Conservation (phyloP, 1,140 invertebrate genomes). For the Bombus vancouverensis region DNA sequence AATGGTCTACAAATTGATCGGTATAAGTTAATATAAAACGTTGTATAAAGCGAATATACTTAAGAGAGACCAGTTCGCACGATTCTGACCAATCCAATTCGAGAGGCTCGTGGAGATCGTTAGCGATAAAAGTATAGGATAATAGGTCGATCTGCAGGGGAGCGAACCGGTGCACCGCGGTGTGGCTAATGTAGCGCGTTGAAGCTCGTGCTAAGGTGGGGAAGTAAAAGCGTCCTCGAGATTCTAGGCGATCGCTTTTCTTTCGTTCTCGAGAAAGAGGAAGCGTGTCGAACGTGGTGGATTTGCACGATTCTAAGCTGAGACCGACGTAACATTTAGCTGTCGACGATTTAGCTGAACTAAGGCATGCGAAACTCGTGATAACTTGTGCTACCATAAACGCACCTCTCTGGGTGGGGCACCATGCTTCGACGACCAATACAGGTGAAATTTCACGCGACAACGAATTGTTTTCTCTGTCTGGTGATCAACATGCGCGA, state of each 20-base stretch:
- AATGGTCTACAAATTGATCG: not conserved
- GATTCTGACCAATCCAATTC: constrained; percentile 44
- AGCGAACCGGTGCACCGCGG: constrained; percentile 10
- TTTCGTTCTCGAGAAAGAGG: constrained; percentile 62
- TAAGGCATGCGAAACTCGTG: constrained; percentile 65
- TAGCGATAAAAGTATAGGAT: constrained; percentile 19
- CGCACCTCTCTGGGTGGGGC: constrained; percentile 39
- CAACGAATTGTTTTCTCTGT: not conserved
- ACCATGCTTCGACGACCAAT: not conserved
- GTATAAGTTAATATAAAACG: not conserved
- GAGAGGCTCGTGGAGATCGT: constrained; percentile 10
- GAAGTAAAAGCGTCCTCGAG: constrained; percentile 58
- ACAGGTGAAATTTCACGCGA: constrained; percentile 49
- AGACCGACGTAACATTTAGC: constrained; percentile 77
- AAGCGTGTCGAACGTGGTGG: constrained; percentile 64
- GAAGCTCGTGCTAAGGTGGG: constrained; percentile 32
- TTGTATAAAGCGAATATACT: not conserved
- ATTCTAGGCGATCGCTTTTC: constrained; percentile 50
- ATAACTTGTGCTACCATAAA: constrained; percentile 42
- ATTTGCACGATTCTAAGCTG: constrained; percentile 57
- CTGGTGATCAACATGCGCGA: constrained; percentile 19
- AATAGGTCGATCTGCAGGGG: not conserved
- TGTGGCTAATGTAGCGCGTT: constrained; percentile 11
- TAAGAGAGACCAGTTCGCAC: constrained; percentile 50
- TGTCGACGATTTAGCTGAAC: constrained; percentile 50